These are phyloP conservation scores for Chaetura pelagica DNA, from an alignment of 2,113 vertebrate species.

Conservation along the genomic window DNA sequence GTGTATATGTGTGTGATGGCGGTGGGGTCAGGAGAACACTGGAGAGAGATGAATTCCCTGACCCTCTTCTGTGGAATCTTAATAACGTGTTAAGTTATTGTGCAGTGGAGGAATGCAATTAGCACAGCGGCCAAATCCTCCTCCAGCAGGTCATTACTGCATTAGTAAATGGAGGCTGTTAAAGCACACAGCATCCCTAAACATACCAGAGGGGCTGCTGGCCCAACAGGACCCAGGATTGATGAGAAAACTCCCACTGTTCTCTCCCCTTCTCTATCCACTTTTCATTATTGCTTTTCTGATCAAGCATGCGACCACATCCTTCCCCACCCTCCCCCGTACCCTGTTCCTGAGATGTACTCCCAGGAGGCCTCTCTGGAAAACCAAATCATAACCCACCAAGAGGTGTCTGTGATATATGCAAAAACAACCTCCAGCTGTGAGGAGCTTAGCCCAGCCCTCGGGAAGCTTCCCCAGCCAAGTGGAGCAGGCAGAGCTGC, in stretches of 20 bases:
- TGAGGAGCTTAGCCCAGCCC: not conserved
- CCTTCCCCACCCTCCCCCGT: slow-evolving; percentile 58
- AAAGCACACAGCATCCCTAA: slow-evolving; percentile 70
- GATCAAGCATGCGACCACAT: slow-evolving; percentile 67
- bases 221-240: slow-evolving; percentile 71
- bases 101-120: slow-evolving; percentile 77
- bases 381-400: slow-evolving; percentile 52
- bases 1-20: not conserved
- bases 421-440: slow-evolving; percentile 43
- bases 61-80: slow-evolving; percentile 79
- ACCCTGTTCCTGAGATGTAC: slow-evolving; percentile 15
- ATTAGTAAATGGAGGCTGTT: slow-evolving; percentile 76
- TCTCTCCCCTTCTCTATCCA: slow-evolving; percentile 63
- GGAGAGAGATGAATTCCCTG: slow-evolving; percentile 76
- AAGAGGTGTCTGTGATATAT: slow-evolving; percentile 36
- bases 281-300: slow-evolving; percentile 73
- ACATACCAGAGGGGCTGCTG: slow-evolving; percentile 71
- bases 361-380: slow-evolving; percentile 42
- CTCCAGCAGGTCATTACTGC: slow-evolving; percentile 69
- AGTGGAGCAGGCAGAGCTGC: not conserved
- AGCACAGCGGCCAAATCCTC: slow-evolving; percentile 72
- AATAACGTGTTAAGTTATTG: slow-evolving; percentile 81
- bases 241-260: slow-evolving; percentile 74
- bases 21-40: slow-evolving; percentile 40
- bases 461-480: not conserved